Evolutionary conservation across 1,140 invertebrate species (phyloP).

Genomic region (Aphis craccivora): DNA sequence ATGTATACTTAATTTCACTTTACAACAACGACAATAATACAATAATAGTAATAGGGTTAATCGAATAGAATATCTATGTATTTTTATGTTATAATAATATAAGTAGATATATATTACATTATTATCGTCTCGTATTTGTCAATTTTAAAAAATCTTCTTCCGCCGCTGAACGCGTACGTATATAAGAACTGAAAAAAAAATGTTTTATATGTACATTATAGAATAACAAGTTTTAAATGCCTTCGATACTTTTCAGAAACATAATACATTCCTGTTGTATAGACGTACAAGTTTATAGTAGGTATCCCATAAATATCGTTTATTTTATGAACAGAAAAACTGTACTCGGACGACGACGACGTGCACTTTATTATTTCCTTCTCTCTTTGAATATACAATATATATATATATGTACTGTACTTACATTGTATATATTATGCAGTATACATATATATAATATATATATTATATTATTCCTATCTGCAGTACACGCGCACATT

Average conservation of each 20-base stretch:
- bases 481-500: background rate
- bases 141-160: constrained; percentile 20
- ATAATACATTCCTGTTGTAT: background rate
- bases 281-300: constrained; percentile 1
- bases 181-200: background rate
- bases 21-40: background rate
- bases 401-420: background rate
- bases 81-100: background rate
- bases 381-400: constrained; percentile 5
- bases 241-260: constrained; percentile 11
- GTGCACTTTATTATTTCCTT: constrained; percentile 42
- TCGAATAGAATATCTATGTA: background rate
- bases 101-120: background rate
- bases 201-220: background rate
- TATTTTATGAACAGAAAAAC: constrained; percentile 50
- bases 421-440: too few species aligned
- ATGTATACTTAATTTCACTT: background rate
- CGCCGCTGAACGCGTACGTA: background rate
- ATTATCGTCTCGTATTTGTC: background rate
- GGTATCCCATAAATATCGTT: constrained; percentile 42
- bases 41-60: background rate
- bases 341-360: constrained; percentile 23
- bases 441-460: background rate
- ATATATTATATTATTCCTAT: background rate
- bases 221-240: constrained; percentile 40